phyloP scores from a whole-genome alignment of 2,113 vertebrate species.

The Campylomormyrus tamandua region DNA sequence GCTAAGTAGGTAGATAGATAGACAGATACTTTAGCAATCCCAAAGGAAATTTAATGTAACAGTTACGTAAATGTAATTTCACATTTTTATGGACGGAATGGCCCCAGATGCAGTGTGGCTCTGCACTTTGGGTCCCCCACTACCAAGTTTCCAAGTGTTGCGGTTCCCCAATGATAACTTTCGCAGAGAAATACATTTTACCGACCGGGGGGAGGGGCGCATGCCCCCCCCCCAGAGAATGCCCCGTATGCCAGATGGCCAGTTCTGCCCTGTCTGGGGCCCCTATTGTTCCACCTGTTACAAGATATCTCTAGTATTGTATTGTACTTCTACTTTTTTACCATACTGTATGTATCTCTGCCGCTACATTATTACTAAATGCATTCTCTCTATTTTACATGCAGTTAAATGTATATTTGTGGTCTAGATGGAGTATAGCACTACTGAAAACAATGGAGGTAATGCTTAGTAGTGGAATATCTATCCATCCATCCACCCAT shows the following conservation, averaged over 20 bases:
- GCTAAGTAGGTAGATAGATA: not conserved
- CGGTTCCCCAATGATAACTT: not conserved
- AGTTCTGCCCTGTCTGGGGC: not conserved
- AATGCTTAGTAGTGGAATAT: not conserved
- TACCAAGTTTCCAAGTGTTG: not conserved
- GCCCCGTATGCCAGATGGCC: not conserved
- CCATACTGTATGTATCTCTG: not conserved
- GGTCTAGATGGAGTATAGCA: not conserved
- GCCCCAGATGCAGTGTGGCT: not conserved
- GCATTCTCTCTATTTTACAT: not conserved
- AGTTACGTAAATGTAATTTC: not conserved
- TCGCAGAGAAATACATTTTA: not conserved
- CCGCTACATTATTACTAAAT: not conserved
- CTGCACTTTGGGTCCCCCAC: not conserved
- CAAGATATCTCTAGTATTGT: not conserved
- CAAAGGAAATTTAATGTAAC: not conserved
- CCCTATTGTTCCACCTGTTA: not conserved
- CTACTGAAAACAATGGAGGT: not conserved
- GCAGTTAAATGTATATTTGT: not conserved
- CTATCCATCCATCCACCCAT: not conserved
- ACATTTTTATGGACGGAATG: not conserved
- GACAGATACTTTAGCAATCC: too few species aligned
- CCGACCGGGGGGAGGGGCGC: not conserved
- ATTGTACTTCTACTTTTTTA: not conserved
- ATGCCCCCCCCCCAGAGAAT: not conserved